Evolutionary conservation across 2,113 vertebrate species (phyloP), one percentile per base, ranked within the genome.

Genomic region (Gila orcuttii): DNA sequence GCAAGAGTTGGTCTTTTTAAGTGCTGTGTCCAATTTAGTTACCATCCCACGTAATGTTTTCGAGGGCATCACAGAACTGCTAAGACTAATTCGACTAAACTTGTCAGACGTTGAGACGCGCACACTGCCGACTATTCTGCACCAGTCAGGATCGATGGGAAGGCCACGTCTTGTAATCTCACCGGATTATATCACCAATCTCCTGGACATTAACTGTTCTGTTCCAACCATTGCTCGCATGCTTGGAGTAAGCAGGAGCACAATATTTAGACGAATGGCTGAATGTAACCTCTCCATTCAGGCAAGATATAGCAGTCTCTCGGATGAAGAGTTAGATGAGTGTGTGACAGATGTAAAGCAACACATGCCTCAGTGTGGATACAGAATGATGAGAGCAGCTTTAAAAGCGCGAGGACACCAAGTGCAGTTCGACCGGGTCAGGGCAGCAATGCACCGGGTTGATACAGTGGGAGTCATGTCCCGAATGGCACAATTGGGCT

Each of bases 1-100:
- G 15, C 68, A 84, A 60, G 69, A 84, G 7, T 60, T 57, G 21
- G 52, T 75, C 42, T 84, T 84, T 59, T 84, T 84, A 84, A 75
- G 73, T 59, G 10, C 69, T 13, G 55, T 84, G 9, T 76, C 82
- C 31, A 84, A 71, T 84, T 39, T 47, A 42, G 71, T 85, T 28
- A 42, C 83, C 28, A 36, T 78, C 45, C 59, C 69, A 42, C 25
- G 10, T 17, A 13, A 28, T 25, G 9, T 62, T 5, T 12, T 62
- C 1, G 60, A 13, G 3, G 60, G n/a, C n/a, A 62, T 62, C 60
- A 62, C 60, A 28, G 60, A 28, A 62, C 60, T 62, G n/a, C 60
- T 62, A 3, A 25, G 60, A 62, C n/a, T 13, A 25, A 11, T 62
- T 62, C 60, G 11, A 28, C 60, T 28, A 4, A 62, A 62, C n/a